Percentiles rank a stretch among this genome's conserved stretches.
phyloP scores from a whole-genome alignment of 64 coral and sea anemone genomes.

The Montipora efflorescens region DNA sequence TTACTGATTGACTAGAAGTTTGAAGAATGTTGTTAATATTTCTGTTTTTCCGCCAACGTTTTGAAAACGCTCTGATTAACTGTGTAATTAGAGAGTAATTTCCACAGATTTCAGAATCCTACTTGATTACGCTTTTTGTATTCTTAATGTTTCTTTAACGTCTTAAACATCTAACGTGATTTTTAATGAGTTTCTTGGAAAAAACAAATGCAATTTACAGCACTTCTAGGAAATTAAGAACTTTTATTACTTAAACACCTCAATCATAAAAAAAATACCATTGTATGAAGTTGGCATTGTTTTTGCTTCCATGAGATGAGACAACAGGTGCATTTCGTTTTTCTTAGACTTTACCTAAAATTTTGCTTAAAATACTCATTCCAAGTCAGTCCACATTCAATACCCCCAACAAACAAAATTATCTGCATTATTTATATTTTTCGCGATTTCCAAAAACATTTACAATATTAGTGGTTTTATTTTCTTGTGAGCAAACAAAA shows the following conservation, averaged over 20 bases:
- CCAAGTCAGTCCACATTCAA: too few species aligned
- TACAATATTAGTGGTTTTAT: too few species aligned
- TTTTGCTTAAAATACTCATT: neutral
- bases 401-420: too few species aligned
- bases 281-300: neutral
- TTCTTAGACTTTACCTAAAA: neutral
- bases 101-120: neutral
- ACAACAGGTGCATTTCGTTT: too few species aligned
- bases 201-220: neutral
- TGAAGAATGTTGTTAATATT: neutral
- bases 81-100: neutral
- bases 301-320: too few species aligned
- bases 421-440: too few species aligned
- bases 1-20: neutral
- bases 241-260: conserved; percentile 6
- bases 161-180: neutral
- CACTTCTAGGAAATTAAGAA: conserved; percentile 6
- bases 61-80: neutral
- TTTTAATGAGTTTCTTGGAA: neutral
- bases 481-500: too few species aligned
- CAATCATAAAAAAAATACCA: neutral
- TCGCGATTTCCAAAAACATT: too few species aligned
- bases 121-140: neutral
- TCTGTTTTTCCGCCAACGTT: neutral
- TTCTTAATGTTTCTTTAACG: neutral